Evolutionary conservation across 2,113 vertebrate genomes (phyloP).

Genomic region (Perca schrenkii): DNA sequence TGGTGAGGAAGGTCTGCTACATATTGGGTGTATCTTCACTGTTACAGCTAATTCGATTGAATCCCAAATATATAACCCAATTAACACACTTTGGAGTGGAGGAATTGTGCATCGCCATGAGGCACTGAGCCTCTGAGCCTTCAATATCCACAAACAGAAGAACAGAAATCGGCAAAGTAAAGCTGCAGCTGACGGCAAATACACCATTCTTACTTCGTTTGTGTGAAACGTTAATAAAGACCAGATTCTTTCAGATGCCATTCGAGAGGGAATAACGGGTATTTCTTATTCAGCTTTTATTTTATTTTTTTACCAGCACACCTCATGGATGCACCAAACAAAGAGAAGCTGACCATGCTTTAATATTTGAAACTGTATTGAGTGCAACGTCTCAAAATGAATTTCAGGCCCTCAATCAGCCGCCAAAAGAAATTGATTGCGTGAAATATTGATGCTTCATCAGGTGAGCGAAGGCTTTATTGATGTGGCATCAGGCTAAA

Average conservation of each 20-base stretch:
- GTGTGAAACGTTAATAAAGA: background rate
- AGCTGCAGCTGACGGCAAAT: background rate
- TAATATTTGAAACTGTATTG: constrained; percentile 63
- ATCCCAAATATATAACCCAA: background rate
- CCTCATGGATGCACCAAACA: constrained; percentile 26
- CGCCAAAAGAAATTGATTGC: constrained; percentile 60
- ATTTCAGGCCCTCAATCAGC: constrained; percentile 49
- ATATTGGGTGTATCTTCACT: background rate
- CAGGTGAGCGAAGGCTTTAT: constrained; percentile 50
- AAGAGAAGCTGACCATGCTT: constrained; percentile 37
- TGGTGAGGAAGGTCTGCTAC: background rate
- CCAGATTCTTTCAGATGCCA: background rate
- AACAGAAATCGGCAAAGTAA: background rate
- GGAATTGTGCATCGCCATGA: background rate
- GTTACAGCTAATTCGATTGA: background rate
- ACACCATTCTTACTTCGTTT: background rate
- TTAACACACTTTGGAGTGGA: background rate
- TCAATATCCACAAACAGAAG: constrained; percentile 2
- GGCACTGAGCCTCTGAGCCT: constrained; percentile 10
- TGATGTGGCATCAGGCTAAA: constrained; percentile 21
- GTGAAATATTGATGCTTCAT: constrained; percentile 67
- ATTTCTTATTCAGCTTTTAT: background rate
- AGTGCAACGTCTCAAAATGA: constrained; percentile 50
- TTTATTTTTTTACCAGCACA: background rate
- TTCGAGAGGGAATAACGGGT: constrained; percentile 2